Conservation (phyloP, 2,113 vertebrate genomes). For the Anas platyrhynchos region DNA sequence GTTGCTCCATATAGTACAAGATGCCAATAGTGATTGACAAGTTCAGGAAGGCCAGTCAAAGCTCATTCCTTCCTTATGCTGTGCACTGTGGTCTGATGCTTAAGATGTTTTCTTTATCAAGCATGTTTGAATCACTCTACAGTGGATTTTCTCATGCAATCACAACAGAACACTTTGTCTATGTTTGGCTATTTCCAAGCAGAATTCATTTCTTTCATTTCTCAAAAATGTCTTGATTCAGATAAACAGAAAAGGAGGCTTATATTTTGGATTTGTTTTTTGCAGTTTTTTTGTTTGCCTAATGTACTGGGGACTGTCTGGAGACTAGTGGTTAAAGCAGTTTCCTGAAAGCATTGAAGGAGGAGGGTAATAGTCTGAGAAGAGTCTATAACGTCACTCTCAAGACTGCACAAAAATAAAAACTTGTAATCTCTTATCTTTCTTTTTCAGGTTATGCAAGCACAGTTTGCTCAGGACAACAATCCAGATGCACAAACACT, state of each 20-base stretch:
- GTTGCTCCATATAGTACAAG: background rate
- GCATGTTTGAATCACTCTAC: background rate
- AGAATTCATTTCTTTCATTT: background rate
- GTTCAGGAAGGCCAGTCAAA: background rate
- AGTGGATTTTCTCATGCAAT: background rate
- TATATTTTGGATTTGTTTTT: background rate
- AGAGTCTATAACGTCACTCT: background rate
- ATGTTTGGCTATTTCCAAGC: background rate
- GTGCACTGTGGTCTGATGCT: background rate
- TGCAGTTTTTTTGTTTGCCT: background rate
- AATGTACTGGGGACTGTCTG: background rate
- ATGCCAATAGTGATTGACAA: background rate
- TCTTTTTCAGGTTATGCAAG: slow-evolving; percentile 93
- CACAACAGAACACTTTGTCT: background rate
- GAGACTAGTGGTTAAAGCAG: background rate
- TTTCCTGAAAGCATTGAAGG: background rate
- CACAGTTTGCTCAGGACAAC: slow-evolving; percentile 99
- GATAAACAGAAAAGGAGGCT: background rate
- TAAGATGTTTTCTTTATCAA: background rate
- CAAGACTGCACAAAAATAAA: accelerated
- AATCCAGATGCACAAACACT: slow-evolving; percentile 98
- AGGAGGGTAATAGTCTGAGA: accelerated
- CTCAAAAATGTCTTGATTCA: background rate
- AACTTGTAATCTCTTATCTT: background rate
- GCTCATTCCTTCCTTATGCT: background rate